Conservation (phyloP, 1,140 invertebrate genomes). For the Rhagoletis zephyria region DNA sequence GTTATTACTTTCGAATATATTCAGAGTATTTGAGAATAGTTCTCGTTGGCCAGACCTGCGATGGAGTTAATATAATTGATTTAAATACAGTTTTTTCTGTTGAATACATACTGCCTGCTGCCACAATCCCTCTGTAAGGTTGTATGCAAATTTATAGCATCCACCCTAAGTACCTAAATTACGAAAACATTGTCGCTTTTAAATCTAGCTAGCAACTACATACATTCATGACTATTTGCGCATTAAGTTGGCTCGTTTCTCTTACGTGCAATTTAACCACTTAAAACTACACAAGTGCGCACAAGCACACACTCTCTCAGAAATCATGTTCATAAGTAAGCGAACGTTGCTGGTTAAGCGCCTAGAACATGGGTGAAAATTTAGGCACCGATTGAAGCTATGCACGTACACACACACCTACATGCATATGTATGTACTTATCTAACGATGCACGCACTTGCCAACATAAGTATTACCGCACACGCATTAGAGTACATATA, state of each 20-base stretch:
- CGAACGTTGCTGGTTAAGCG: conserved; percentile 31
- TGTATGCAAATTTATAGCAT: conserved; percentile 22
- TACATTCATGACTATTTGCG: background rate
- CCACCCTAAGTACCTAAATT: conserved; percentile 4
- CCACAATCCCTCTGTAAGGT: background rate
- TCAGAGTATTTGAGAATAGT: too few relatives aligned
- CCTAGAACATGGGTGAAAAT: conserved; percentile 36
- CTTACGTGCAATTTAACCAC: conserved; percentile 50
- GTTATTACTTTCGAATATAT: too few relatives aligned
- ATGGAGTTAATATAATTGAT: too few relatives aligned
- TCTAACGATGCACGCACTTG: background rate
- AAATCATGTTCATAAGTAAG: conserved; percentile 29
- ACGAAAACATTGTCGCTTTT: background rate
- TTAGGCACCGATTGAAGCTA: background rate
- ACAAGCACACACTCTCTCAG: background rate
- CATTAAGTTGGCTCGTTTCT: conserved; percentile 39
- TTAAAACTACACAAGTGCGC: conserved; percentile 1
- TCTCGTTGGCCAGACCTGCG: too few relatives aligned
- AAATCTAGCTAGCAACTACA: background rate
- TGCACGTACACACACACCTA: background rate
- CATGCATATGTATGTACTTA: background rate
- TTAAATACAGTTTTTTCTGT: too few relatives aligned
- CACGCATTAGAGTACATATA: background rate
- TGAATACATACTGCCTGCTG: background rate
- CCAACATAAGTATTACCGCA: background rate